Base-by-base conservation (phyloP, 2,888 invertebrate genomes). In the Ophion ellenae region DNA sequence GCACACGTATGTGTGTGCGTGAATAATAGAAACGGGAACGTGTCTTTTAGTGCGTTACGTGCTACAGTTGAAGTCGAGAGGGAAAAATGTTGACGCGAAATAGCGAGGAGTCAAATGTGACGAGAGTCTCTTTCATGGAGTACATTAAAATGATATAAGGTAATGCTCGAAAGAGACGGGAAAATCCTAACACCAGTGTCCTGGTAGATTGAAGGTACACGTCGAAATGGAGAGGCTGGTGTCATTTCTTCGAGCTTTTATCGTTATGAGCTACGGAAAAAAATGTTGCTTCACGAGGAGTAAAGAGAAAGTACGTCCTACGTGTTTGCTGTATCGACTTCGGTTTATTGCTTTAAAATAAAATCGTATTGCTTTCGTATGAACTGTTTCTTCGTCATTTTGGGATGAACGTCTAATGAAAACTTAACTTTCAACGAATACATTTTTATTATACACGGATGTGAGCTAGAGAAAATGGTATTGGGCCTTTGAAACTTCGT, bases 41-140 rank as follows among this genome's bases (percentile, higher is more conserved):
- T 57, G 14, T 61, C 61, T 61, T 20, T 20, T 6, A 73, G 20
- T 40, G 40, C 47, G 59, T n/a, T 75, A 10, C 57, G 64, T 69
- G 47, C 28, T 69, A 59, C 28, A 71, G 47, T 47, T 75, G 9
- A 64, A 84, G 32, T 10, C 64, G 7, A 61, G 57, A 71, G 11
- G n/a, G 28, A 47, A 64, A 40, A 82, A 70, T 53, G 53, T 36
- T 32, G 20, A 73, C 57, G 57, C n/a, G 66, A 77, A 36, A 53
- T 53, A 17, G 14, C 14, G 61, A 14, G 36, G 61, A 28, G n/a
- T 28, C n/a, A 53, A 63, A 11, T 47, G 74, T 36, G n/a, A 20
- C 20, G 47, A 32, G 59, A 61, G 57, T 80, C 36, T 69, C 20
- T 53, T 80, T 76, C 24, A 45, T 17, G 59, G n/a, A 47, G 32